Base-by-base conservation (phyloP, 2,797 vertebrate species). In the Schizopygopsis malacanthus region DNA sequence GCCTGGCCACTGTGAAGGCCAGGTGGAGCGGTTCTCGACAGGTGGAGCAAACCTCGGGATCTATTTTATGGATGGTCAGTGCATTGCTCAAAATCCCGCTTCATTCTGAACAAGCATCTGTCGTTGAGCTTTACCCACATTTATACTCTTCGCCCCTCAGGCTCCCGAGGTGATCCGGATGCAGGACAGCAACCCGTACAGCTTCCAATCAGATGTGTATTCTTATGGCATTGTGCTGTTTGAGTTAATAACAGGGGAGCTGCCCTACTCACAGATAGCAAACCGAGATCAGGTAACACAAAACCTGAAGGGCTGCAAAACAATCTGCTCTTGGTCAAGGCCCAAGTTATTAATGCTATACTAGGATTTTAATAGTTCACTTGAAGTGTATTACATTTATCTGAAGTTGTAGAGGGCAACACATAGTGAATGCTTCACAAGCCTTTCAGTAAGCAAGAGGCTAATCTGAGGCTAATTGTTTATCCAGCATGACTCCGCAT, bases 131-230 rank as follows among this genome's bases (percentile, higher is more conserved):
- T 10, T 15, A 39, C 33, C 37, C 10, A 70, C 18, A 3, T 43
- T 82, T 28, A 9, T 45, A 18, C 28, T 83, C 65, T 52, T 70
- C 16, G 59, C 54, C 10, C 25, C 6, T 0, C 88, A 99, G 98
- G 97, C 98, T 81, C 98, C 98, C 0, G 98, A 99, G 86, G 98
- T 99, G 81, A 99, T 99, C 87, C 94, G 98, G 61, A 98, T 99
- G 98, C 96, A 99, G 94, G 98, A 99, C 84, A 97, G 97, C 89
- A 99, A 99, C 90, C 98, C 98, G 0, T 99, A 98, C 93, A 99
- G 97, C 91, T 99, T 99, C 94, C 98, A 99, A 90, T 99, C 98
- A 0, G 98, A 99, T 0, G 98, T 99, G 88, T 99, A 99, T 94
- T 98, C 98, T 89, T 99, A 98, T 69, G 98, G 98, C 89, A 96